These are phyloP conservation scores for Carcinoscorpius rotundicauda DNA, from an alignment of 1,140 invertebrate species.

Conservation along the genomic window DNA sequence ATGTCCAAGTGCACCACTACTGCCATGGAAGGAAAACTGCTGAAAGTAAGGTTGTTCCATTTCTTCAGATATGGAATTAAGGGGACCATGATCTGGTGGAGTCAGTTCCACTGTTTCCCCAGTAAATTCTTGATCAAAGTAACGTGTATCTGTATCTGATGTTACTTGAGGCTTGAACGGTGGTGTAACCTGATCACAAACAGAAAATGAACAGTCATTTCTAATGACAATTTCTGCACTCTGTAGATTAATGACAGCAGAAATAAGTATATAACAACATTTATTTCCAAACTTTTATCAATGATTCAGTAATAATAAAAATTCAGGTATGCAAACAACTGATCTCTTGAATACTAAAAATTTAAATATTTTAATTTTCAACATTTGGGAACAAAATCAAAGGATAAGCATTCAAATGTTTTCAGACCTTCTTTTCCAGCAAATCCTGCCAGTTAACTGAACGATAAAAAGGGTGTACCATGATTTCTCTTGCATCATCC, in stretches of 20 bases:
- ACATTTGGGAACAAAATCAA: too few species aligned
- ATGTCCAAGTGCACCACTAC: constrained; percentile 19
- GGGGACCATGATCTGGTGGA: constrained; percentile 61
- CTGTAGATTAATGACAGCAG: too few species aligned
- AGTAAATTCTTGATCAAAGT: constrained; percentile 98
- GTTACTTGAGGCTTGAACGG: constrained; percentile 94
- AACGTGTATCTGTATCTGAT: constrained; percentile 90
- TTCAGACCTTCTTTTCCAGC: constrained; percentile 59
- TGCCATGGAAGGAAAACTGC: constrained; percentile 59
- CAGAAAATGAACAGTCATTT: neutral
- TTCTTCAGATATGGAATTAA: constrained; percentile 56
- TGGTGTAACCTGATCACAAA: constrained; percentile 49
- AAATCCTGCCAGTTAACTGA: constrained; percentile 83
- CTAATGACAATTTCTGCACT: too few species aligned
- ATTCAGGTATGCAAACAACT: too few species aligned
- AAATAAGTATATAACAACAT: too few species aligned
- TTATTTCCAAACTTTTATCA: too few species aligned
- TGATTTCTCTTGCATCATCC: constrained; percentile 86
- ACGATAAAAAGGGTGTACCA: constrained; percentile 80
- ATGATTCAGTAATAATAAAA: too few species aligned
- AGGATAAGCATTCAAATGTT: neutral
- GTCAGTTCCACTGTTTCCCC: constrained; percentile 91
- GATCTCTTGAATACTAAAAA: too few species aligned
- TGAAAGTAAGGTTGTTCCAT: constrained; percentile 55
- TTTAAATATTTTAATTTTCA: too few species aligned